Conservation (phyloP, 2,113 vertebrate genomes). For the Lonchura striata region DNA sequence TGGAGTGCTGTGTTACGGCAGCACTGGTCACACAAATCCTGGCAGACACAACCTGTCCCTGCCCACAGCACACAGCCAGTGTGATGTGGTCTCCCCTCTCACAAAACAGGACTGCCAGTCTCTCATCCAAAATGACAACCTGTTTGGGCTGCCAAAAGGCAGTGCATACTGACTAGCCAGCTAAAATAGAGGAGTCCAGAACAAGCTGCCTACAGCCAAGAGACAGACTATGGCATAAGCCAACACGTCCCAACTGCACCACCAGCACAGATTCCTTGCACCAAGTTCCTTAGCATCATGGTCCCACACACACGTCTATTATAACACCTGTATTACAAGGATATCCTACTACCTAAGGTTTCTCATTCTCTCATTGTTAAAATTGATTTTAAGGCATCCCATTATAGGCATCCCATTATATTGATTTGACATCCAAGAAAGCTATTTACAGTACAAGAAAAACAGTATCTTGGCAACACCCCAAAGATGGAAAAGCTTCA, state of each 20-base stretch:
- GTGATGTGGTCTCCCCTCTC: neutral
- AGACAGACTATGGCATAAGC: neutral
- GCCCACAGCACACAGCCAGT: neutral
- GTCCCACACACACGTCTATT: neutral
- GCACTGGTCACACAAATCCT: neutral
- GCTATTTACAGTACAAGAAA: neutral
- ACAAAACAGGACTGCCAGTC: neutral
- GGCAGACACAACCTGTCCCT: neutral
- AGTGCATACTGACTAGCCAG: neutral
- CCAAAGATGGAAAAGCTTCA: neutral
- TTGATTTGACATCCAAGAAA: neutral
- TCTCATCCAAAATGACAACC: neutral
- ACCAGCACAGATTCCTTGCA: neutral
- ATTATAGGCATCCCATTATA: neutral
- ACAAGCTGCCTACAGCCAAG: neutral
- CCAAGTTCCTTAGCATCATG: neutral
- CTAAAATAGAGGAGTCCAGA: neutral
- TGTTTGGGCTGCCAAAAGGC: neutral
- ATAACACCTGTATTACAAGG: neutral
- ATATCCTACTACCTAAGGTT: neutral
- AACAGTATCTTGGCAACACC: neutral
- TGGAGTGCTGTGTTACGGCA: neutral
- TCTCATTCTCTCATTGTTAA: neutral
- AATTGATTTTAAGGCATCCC: neutral
- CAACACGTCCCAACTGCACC: neutral